Evolutionary conservation across 2,113 vertebrate genomes (phyloP).

Genomic region (Stomatorhinus ivindoensis): DNA sequence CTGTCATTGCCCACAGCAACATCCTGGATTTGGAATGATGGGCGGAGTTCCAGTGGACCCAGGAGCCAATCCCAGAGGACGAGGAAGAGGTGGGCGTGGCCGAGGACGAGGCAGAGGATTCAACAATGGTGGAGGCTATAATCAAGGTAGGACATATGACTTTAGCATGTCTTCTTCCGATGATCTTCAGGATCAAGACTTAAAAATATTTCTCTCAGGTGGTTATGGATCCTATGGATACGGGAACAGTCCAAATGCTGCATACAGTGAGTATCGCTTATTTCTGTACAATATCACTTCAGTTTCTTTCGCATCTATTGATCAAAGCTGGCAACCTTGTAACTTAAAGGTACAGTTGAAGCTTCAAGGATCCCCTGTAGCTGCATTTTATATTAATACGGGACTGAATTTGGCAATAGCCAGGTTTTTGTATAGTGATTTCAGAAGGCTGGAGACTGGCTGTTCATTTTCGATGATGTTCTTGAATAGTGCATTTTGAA

Average conservation of each 20-base stretch:
- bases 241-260: conserved; percentile 70
- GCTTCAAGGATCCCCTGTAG: background rate
- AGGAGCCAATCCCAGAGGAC: conserved; percentile 60
- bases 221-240: conserved; percentile 83
- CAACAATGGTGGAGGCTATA: conserved; percentile 84
- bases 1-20: conserved; percentile 50
- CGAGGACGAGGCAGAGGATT: conserved; percentile 78
- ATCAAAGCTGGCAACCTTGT: background rate
- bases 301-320: background rate
- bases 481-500: background rate
- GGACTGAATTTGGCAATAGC: background rate
- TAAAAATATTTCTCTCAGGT: conserved; percentile 36
- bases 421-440: background rate
- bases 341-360: background rate
- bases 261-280: conserved; percentile 79
- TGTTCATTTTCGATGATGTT: background rate
- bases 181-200: background rate
- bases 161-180: background rate
- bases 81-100: conserved; percentile 74
- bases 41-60: conserved; percentile 50
- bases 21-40: conserved; percentile 71
- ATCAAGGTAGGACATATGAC: conserved; percentile 50
- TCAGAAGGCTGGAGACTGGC: background rate
- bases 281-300: background rate
- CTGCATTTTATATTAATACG: background rate